Evolutionary conservation across 2,113 vertebrate species (phyloP).

Genomic region (Aldabrachelys gigantea): DNA sequence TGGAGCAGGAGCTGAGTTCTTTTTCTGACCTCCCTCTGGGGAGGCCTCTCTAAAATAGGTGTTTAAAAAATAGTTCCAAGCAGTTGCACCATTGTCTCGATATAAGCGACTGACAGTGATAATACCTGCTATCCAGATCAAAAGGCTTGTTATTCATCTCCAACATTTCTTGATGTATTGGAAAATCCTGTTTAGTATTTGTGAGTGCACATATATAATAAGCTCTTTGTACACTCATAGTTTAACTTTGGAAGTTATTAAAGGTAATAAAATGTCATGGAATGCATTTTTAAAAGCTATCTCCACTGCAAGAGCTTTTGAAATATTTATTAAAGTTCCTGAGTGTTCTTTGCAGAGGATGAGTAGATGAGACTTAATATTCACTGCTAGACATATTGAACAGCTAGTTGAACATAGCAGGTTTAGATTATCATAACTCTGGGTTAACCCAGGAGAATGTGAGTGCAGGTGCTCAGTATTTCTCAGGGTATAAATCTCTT

Average conservation of each 20-base stretch:
- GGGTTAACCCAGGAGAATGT: not conserved
- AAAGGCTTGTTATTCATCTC: not conserved
- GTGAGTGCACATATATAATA: not conserved
- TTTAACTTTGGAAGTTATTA: constrained; percentile 15
- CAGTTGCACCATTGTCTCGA: not conserved
- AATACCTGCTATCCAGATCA: not conserved
- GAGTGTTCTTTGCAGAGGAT: not conserved
- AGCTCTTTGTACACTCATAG: constrained; percentile 14
- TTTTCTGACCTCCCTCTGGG: not conserved
- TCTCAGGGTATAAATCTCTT: not conserved
- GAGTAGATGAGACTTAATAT: constrained; percentile 22
- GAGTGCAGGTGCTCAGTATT: not conserved
- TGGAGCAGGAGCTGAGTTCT: not conserved
- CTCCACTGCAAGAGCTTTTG: constrained; percentile 12
- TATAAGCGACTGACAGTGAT: not conserved
- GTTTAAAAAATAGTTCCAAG: not conserved
- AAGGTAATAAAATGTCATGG: not conserved
- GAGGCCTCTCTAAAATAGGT: not conserved
- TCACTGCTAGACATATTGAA: not conserved
- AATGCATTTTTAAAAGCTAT: not conserved
- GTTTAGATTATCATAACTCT: not conserved
- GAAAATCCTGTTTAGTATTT: not conserved
- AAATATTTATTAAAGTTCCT: constrained; percentile 44
- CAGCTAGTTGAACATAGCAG: not conserved
- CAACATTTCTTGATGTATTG: not conserved